A percentile compares a stretch with the other conserved stretches of the same genome.
phyloP scores from a whole-genome alignment of 2,113 vertebrate species.

The Blennius ocellaris region DNA sequence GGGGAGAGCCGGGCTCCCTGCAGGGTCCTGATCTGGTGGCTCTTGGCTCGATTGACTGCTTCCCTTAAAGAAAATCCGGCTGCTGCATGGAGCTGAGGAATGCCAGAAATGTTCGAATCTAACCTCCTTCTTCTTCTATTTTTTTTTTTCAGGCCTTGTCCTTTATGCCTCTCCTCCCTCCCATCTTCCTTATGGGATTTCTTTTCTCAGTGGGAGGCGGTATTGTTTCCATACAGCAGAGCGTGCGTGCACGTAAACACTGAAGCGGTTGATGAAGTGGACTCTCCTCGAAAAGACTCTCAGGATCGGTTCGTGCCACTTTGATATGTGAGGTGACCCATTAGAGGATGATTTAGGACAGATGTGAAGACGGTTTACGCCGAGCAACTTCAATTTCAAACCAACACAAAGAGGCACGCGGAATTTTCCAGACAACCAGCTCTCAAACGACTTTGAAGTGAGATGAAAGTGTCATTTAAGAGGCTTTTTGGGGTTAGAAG shows the following conservation, averaged over 20 bases:
- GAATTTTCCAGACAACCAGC: conserved; percentile 49
- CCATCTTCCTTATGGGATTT: conserved; percentile 18
- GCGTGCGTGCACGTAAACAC: conserved; percentile 5
- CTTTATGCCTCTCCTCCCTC: conserved; percentile 25
- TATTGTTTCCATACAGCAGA: conserved; percentile 21
- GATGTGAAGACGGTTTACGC: conserved; percentile 33
- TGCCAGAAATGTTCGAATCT: conserved; percentile 70
- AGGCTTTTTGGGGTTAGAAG: conserved; percentile 29
- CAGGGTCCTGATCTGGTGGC: conserved; percentile 47
- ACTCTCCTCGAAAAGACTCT: conserved; percentile 34
- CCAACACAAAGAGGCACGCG: conserved; percentile 19
- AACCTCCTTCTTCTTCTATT: conserved; percentile 32
- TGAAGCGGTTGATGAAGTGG: conserved; percentile 3
- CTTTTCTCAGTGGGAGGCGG: conserved; percentile 37
- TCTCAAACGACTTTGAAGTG: background rate
- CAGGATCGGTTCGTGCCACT: conserved; percentile 20
- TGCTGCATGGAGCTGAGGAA: conserved; percentile 65
- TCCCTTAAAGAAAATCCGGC: conserved; percentile 69
- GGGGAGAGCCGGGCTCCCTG: conserved; percentile 38
- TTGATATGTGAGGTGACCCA: conserved; percentile 44
- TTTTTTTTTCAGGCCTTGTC: conserved; percentile 17
- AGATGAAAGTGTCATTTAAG: conserved; percentile 2
- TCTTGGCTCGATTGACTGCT: conserved; percentile 52
- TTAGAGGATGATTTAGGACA: conserved; percentile 49
- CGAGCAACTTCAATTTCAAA: conserved; percentile 28